Percentiles rank a stretch among this genome's conserved stretches.
phyloP scores from a whole-genome alignment of 2,797 vertebrate species.

The Myotis planiceps region DNA sequence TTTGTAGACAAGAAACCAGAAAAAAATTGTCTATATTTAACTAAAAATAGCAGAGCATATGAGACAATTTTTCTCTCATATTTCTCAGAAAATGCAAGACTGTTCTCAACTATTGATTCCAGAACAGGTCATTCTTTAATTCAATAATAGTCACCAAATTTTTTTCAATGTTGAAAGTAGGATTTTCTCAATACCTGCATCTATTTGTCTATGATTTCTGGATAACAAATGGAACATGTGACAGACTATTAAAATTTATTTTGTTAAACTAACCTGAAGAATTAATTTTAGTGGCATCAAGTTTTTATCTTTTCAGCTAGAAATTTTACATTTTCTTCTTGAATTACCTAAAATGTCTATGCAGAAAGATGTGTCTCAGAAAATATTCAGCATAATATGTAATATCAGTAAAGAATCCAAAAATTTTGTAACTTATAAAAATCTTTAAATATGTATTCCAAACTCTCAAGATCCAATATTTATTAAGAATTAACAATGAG shows the following conservation, averaged over 20 bases:
- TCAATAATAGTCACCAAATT: not conserved
- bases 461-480: not conserved
- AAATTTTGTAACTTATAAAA: not conserved
- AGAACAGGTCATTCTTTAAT: not conserved
- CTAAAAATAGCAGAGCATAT: conserved; percentile 12
- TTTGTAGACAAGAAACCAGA: not conserved
- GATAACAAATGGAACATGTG: not conserved
- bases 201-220: not conserved
- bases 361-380: not conserved
- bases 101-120: not conserved
- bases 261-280: not conserved
- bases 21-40: not conserved
- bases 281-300: conserved; percentile 31
- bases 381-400: not conserved
- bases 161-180: not conserved
- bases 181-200: not conserved
- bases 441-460: not conserved
- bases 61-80: not conserved
- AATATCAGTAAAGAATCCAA: not conserved
- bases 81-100: not conserved
- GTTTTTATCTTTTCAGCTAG: not conserved
- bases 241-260: not conserved
- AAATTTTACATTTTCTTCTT: not conserved
- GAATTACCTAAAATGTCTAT: conserved; percentile 22
- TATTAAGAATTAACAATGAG: not conserved